Evolutionary conservation across 2,797 vertebrate species (phyloP), one percentile per base, ranked within the genome.

Genomic region (Microcaecilia unicolor): DNA sequence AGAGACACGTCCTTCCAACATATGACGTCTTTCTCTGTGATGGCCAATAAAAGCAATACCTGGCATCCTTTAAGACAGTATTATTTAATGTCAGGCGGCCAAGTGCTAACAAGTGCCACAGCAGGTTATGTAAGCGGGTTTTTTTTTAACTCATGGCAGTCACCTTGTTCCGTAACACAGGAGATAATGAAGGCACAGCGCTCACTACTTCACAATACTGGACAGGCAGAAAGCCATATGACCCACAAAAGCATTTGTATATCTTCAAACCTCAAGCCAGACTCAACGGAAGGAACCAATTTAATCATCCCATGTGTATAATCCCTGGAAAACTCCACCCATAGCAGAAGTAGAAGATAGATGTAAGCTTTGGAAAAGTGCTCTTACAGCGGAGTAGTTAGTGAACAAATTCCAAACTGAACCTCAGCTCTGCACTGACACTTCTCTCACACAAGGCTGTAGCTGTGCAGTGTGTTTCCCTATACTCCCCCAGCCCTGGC

Each of bases 171-270:
- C 65, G 64, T 71, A 71, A 72, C 35, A 48, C 42, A 63, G 36
- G 49, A 61, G 37, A 82, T 76, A 82, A 82, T 70, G 48, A 67
- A 25, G 47, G 32, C 22, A 41, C 45, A 41, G 27, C 31, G 25
- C 33, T 23, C 31, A 15, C 37, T 75, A 78, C 82, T 84, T 76
- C 82, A 72, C 77, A 63, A 77, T 69, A 58, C 8, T 43, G 58
- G 50, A 74, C 59, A 55, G 68, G 67, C 43, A 70, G 70, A 78
- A 79, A 59, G 71, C 58, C 55, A 37, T 74, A 62, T 64, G 68
- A 71, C 70, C 49, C 57, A 67, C 76, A 80, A 80, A 80, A 63
- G 72, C 62, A 66, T 58, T 52, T 37, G 65, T 60, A 67, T 55
- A 48, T 41, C 31, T 18, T 9, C 10, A 28, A 31, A 17, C 18